Conservation (phyloP, 2,113 vertebrate genomes). For the Montifringilla adamsi region DNA sequence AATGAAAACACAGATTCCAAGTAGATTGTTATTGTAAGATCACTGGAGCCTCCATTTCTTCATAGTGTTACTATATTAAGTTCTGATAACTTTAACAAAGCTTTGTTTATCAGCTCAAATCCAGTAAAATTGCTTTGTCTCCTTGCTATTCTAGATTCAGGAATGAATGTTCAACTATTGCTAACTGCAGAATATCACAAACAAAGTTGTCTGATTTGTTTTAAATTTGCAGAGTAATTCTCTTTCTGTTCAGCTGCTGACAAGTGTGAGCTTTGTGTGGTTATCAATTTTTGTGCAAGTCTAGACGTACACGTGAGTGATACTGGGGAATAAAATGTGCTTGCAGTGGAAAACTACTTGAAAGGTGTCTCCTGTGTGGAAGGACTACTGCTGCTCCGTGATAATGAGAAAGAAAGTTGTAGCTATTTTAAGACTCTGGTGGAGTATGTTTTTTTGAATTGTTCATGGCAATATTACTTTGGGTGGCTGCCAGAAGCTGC, state of each 20-base stretch:
- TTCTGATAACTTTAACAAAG: constrained; percentile 11
- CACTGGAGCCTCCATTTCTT: not conserved
- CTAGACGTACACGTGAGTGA: not conserved
- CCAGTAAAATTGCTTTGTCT: constrained; percentile 12
- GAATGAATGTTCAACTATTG: not conserved
- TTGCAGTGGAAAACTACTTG: constrained; percentile 45
- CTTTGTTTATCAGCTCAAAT: constrained; percentile 39
- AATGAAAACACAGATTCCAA: not conserved
- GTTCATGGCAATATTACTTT: not conserved
- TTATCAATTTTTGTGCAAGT: not conserved
- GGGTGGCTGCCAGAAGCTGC: constrained; percentile 29
- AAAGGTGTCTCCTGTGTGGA: not conserved
- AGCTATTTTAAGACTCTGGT: constrained; percentile 31
- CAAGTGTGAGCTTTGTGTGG: not conserved
- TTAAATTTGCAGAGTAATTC: not conserved
- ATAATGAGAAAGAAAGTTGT: constrained; percentile 52
- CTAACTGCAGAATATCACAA: not conserved
- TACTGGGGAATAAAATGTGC: not conserved
- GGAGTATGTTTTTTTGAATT: not conserved
- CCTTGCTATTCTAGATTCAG: not conserved
- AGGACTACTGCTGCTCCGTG: not conserved
- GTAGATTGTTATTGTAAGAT: constrained; percentile 13
- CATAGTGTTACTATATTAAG: constrained; percentile 15
- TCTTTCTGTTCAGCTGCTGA: not conserved
- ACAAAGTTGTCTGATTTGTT: not conserved